These are phyloP conservation scores for Aegithalos caudatus DNA, from an alignment of 2,113 vertebrate species.

Conservation along the genomic window DNA sequence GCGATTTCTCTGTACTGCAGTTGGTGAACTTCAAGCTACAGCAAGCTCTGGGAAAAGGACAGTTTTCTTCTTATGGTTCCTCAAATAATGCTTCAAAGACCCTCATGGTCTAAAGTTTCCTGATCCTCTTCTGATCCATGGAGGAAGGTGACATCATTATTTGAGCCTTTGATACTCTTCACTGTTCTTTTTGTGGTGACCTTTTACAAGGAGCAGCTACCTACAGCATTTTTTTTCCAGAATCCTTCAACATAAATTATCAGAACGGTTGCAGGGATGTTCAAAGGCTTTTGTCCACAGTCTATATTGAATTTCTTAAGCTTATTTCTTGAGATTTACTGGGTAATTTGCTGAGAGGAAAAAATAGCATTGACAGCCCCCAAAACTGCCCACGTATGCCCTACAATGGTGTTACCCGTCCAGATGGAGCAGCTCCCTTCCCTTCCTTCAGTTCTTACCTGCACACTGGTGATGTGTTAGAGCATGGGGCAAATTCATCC, in stretches of 20 bases:
- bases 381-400: not conserved
- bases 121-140: not conserved
- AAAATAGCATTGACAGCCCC: slow-evolving; percentile 6
- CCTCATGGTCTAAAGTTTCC: not conserved
- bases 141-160: not conserved
- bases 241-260: not conserved
- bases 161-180: not conserved
- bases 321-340: not conserved
- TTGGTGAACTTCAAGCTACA: not conserved
- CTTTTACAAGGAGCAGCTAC: not conserved
- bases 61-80: not conserved
- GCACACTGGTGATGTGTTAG: not conserved
- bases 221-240: not conserved
- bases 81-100: not conserved
- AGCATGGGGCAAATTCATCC: not conserved
- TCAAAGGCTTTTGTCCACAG: not conserved
- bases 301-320: not conserved
- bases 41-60: not conserved
- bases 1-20: not conserved
- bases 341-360: not conserved
- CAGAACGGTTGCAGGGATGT: not conserved
- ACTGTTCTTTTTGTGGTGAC: not conserved
- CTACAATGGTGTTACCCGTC: not conserved
- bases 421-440: not conserved
- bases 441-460: not conserved